Conservation (phyloP, 2,888 invertebrate genomes). For the Catocala sponsa region DNA sequence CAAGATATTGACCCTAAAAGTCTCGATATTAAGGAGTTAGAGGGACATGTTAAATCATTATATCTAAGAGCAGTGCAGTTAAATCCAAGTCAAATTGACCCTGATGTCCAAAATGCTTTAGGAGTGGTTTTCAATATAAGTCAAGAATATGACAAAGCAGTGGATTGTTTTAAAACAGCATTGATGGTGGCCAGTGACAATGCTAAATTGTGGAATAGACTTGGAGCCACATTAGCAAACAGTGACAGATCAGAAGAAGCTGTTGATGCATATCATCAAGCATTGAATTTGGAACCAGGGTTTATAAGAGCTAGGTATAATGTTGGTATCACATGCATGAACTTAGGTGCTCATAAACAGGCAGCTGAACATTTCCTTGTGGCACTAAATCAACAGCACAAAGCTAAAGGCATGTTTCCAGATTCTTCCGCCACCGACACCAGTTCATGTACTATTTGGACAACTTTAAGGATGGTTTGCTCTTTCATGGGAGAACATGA, state of each 20-base stretch:
- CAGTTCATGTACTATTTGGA: slow-evolving; percentile 97
- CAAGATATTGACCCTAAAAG: slow-evolving; percentile 79
- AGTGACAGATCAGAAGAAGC: slow-evolving; percentile 98
- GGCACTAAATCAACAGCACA: slow-evolving; percentile 97
- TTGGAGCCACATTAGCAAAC: slow-evolving; percentile 99
- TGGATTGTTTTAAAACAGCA: slow-evolving; percentile 98
- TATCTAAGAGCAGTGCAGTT: slow-evolving; percentile 94
- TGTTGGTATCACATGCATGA: slow-evolving; percentile 99
- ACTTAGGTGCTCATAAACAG: slow-evolving; percentile 97
- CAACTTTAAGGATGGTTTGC: slow-evolving; percentile 95
- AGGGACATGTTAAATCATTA: slow-evolving; percentile 91
- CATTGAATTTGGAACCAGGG: slow-evolving; percentile 96
- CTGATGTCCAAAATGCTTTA: slow-evolving; percentile 97
- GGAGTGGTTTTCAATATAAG: slow-evolving; percentile 98
- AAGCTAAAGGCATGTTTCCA: slow-evolving; percentile 75
- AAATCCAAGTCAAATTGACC: slow-evolving; percentile 92
- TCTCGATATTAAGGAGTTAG: slow-evolving; percentile 80
- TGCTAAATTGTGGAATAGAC: slow-evolving; percentile 98
- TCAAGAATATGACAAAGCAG: slow-evolving; percentile 98
- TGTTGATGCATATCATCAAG: slow-evolving; percentile 97
- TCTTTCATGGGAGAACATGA: slow-evolving; percentile 93
- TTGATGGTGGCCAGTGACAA: slow-evolving; percentile 93
- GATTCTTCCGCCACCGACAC: slow-evolving; percentile 81
- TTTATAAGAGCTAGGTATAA: slow-evolving; percentile 99
- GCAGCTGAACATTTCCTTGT: slow-evolving; percentile 98